These are phyloP conservation scores for Vanessa tameamea DNA, from an alignment of 1,140 invertebrate species.

Conservation along the genomic window DNA sequence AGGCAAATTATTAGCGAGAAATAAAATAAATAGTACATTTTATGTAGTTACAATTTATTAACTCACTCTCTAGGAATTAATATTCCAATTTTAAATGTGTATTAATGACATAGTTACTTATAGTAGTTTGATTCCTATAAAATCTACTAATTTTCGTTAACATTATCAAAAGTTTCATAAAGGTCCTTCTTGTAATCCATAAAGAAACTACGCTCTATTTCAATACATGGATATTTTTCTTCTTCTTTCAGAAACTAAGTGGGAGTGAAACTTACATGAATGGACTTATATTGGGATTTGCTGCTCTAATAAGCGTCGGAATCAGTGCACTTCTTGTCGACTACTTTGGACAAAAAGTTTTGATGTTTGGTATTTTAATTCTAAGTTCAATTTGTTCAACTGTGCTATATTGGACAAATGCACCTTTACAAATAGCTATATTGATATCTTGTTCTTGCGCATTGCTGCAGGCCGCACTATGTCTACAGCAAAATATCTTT, in stretches of 20 bases:
- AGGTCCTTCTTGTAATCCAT: too few relatives aligned
- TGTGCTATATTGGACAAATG: constrained; percentile 49
- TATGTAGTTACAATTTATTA: too few relatives aligned
- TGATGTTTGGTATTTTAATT: constrained; percentile 51
- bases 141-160: too few relatives aligned
- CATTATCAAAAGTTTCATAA: too few relatives aligned
- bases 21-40: too few relatives aligned
- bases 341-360: constrained; percentile 48
- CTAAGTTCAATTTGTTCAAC: constrained; percentile 41
- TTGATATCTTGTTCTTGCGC: constrained; percentile 56
- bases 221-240: constrained; percentile 6
- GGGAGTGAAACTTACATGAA: constrained; percentile 60
- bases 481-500: constrained; percentile 55
- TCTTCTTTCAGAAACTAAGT: constrained; percentile 52
- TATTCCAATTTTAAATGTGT: too few relatives aligned
- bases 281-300: constrained; percentile 51
- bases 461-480: constrained; percentile 54
- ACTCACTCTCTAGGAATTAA: too few relatives aligned
- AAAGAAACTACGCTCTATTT: too few relatives aligned
- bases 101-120: too few relatives aligned
- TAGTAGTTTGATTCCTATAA: too few relatives aligned
- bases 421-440: constrained; percentile 53
- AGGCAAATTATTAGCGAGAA: too few relatives aligned
- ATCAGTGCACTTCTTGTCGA: constrained; percentile 47
- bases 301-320: constrained; percentile 44